phyloP scores from a whole-genome alignment of 2,113 vertebrate genomes.

The Atherinomorus stipes region DNA sequence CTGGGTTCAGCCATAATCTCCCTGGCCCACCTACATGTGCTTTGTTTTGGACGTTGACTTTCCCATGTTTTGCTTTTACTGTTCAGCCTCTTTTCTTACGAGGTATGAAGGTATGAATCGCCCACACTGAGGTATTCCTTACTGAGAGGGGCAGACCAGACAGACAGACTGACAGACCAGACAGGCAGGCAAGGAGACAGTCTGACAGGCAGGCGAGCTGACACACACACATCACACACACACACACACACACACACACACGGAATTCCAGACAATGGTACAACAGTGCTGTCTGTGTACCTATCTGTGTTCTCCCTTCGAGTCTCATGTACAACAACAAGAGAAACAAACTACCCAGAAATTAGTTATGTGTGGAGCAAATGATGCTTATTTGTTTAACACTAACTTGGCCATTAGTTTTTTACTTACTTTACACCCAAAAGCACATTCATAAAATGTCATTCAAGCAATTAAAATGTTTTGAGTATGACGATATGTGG shows the following conservation, averaged over 20 bases:
- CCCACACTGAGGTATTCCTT: constrained; percentile 23
- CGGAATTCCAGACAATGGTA: constrained; percentile 68
- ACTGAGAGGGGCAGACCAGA: constrained; percentile 50
- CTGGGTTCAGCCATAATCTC: not conserved
- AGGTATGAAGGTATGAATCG: constrained; percentile 49
- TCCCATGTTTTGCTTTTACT: constrained; percentile 26
- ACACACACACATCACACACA: constrained; percentile 12
- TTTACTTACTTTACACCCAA: not conserved
- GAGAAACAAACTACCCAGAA: constrained; percentile 23
- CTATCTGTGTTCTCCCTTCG: constrained; percentile 37
- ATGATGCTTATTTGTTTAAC: not conserved
- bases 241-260: constrained; percentile 37
- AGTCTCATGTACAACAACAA: constrained; percentile 31
- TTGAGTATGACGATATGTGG: too few relatives aligned
- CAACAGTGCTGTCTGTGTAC: constrained; percentile 44
- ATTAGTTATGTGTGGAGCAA: constrained; percentile 5
- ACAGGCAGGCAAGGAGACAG: constrained; percentile 64
- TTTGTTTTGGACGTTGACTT: constrained; percentile 11
- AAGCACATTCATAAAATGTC: not conserved
- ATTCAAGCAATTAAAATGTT: too few relatives aligned
- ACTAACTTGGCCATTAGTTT: not conserved
- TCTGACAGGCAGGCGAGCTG: constrained; percentile 56
- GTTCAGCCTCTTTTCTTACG: constrained; percentile 35
- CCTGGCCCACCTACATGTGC: too few relatives aligned
- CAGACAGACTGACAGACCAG: constrained; percentile 68